phyloP scores from a whole-genome alignment of 2,113 vertebrate species.

The Lagopus leucura region DNA sequence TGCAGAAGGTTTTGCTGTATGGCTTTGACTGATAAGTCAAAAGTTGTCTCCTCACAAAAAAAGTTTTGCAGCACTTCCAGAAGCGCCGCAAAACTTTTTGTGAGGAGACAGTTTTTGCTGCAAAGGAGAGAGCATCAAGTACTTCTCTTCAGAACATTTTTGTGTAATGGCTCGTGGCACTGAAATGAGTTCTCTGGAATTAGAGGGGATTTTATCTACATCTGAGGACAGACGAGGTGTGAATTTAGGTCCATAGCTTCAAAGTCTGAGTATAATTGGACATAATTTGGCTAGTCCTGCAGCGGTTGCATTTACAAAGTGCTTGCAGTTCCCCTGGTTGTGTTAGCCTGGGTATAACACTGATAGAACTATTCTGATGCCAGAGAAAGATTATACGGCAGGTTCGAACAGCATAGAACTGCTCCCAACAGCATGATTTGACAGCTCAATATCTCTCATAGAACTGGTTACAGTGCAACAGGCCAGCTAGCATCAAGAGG shows the following conservation, averaged over 20 bases:
- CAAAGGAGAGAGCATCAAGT: neutral
- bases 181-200: neutral
- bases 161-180: neutral
- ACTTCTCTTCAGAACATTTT: neutral
- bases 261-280: neutral
- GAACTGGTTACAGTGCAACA: neutral
- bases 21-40: neutral
- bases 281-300: accelerated
- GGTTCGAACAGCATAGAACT: neutral
- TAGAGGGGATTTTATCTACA: neutral
- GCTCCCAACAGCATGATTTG: neutral
- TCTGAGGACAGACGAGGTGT: neutral
- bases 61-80: neutral
- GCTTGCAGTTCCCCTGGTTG: neutral
- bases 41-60: accelerated
- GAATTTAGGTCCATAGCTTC: neutral
- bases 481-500: neutral
- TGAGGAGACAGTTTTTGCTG: too few species aligned
- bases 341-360: neutral
- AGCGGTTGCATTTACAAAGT: neutral
- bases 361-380: neutral
- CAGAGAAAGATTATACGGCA: neutral
- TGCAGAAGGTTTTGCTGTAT: neutral
- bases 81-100: too few species aligned
- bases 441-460: neutral